phyloP scores from a whole-genome alignment of 2,797 vertebrate genomes.

The Danionella dracula region DNA sequence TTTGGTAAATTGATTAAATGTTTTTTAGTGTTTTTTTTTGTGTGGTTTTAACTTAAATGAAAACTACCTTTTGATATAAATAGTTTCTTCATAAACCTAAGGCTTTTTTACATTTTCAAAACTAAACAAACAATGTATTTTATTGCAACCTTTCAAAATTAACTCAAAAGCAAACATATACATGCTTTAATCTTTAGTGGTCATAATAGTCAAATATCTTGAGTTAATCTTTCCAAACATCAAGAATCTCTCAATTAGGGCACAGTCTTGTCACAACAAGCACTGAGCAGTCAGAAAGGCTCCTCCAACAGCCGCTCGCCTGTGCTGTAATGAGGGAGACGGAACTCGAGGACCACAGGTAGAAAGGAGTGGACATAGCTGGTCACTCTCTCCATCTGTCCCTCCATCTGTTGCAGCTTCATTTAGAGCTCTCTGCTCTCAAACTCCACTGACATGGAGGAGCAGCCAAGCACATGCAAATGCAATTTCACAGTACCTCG shows the following conservation, averaged over 20 bases:
- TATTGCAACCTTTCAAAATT: too few relatives aligned
- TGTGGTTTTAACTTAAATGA: too few relatives aligned
- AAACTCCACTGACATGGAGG: constrained; percentile 60
- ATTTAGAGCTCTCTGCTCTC: constrained; percentile 69
- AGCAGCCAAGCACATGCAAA: constrained; percentile 36
- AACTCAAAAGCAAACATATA: too few relatives aligned
- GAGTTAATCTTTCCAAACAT: background rate
- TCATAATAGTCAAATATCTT: too few relatives aligned
- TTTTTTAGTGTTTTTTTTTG: too few relatives aligned
- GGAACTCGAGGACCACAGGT: constrained; percentile 61
- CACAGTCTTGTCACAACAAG: constrained; percentile 18
- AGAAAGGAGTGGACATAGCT: constrained; percentile 69
- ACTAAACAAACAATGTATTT: too few relatives aligned
- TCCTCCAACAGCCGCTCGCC: constrained; percentile 22
- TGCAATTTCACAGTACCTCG: background rate
- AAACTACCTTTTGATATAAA: too few relatives aligned
- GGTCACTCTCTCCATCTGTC: constrained; percentile 76
- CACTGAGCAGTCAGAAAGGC: background rate
- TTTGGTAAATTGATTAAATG: too few relatives aligned
- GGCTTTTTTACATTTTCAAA: too few relatives aligned
- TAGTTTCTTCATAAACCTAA: too few relatives aligned
- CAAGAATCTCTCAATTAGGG: constrained; percentile 25
- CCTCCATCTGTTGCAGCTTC: constrained; percentile 76
- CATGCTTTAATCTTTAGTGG: too few relatives aligned
- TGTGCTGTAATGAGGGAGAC: constrained; percentile 31